These are phyloP conservation scores for Tiphia femorata DNA, from an alignment of 2,888 invertebrate genomes.

Conservation along the genomic window DNA sequence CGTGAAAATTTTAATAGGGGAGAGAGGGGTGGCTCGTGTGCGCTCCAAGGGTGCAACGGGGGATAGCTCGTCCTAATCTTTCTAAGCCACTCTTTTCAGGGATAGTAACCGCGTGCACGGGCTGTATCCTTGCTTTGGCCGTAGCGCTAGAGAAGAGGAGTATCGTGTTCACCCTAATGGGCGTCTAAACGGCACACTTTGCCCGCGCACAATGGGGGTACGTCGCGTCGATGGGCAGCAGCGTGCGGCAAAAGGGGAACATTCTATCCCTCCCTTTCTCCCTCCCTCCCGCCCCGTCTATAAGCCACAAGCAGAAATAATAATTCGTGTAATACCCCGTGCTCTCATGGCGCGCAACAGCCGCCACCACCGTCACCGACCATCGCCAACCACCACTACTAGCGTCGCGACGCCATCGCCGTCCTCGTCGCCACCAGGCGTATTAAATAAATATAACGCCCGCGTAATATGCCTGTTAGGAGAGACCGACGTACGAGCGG, in stretches of 20 bases:
- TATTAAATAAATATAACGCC: constrained; percentile 68
- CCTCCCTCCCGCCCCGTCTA: constrained; percentile 24
- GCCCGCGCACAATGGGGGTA: constrained; percentile 45
- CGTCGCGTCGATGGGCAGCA: constrained; percentile 52
- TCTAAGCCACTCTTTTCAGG: no score
- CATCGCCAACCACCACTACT: constrained; percentile 8
- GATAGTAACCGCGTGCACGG: no score
- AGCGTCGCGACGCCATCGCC: constrained; percentile 31
- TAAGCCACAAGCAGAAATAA: constrained; percentile 63
- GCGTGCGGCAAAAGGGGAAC: constrained; percentile 64
- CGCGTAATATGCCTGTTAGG: constrained; percentile 57
- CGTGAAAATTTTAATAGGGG: no score
- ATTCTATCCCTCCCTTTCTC: constrained; percentile 59
- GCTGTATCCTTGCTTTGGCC: no score
- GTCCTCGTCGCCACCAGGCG: constrained; percentile 32
- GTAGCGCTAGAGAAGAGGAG: constrained; percentile 33
- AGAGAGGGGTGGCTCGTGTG: no score
- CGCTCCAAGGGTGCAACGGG: no score
- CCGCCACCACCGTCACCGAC: constrained; percentile 5
- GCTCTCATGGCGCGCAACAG: neutral
- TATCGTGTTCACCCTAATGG: constrained; percentile 62
- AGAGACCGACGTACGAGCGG: constrained; percentile 49
- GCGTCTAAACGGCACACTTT: constrained; percentile 62
- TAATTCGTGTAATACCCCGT: constrained; percentile 59
- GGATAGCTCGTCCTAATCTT: no score